Evolutionary conservation across 2,888 invertebrate genomes (phyloP).

Genomic region (Pyrocoelia pectoralis): DNA sequence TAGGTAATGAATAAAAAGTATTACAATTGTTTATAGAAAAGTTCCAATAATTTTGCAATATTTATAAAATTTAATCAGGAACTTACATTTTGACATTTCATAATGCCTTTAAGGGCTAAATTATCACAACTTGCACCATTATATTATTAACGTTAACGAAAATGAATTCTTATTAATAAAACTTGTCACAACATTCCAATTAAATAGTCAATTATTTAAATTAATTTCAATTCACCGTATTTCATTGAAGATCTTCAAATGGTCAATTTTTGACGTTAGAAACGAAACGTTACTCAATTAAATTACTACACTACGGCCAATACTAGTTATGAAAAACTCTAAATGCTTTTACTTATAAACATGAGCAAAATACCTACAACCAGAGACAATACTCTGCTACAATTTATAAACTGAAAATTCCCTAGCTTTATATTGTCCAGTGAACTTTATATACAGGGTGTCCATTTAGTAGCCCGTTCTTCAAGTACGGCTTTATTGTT

Average conservation of each 20-base stretch:
- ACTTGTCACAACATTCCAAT: constrained; percentile 20
- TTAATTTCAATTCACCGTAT: constrained; percentile 2
- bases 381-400: no score
- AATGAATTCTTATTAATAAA: constrained; percentile 19
- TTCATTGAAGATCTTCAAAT: not conserved
- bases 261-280: not conserved
- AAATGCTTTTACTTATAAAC: no score
- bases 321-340: no score
- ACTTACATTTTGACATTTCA: constrained; percentile 47
- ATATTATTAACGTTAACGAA: constrained; percentile 10
- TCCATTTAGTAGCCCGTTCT: no score
- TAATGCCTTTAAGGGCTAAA: constrained; percentile 32
- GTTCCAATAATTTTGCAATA: not conserved
- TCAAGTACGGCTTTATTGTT: no score
- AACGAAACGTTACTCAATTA: no score
- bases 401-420: no score
- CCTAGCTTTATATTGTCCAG: no score
- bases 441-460: no score
- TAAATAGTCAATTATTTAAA: constrained; percentile 15
- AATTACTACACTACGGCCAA: no score
- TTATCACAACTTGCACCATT: constrained; percentile 15
- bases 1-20: not conserved
- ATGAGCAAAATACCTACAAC: no score
- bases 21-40: not conserved
- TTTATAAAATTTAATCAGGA: not conserved